Evolutionary conservation across 2,797 vertebrate species (phyloP).

Genomic region (Semotilus atromaculatus): DNA sequence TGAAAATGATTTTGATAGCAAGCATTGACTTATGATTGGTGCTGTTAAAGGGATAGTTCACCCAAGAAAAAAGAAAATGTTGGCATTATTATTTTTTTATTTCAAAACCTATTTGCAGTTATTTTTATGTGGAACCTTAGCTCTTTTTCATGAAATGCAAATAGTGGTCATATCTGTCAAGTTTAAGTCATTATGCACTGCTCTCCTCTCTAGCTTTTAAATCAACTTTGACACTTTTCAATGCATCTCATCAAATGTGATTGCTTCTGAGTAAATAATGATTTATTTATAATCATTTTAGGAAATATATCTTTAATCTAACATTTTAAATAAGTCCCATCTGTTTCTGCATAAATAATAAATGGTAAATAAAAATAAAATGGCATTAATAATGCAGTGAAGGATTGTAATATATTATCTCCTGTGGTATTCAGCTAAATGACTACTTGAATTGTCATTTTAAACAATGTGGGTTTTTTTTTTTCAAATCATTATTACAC

Average conservation of each 20-base stretch:
- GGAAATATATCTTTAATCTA: not conserved
- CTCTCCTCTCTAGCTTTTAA: no score
- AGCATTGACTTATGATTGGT: not conserved
- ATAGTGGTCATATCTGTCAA: not conserved
- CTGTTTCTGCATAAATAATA: conserved; percentile 16
- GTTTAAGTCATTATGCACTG: not conserved
- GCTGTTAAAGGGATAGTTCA: not conserved
- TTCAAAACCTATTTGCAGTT: conserved; percentile 7
- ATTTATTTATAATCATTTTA: not conserved
- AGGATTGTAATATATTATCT: not conserved
- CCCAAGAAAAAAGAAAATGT: not conserved
- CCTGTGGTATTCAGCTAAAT: no score
- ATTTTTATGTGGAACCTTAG: not conserved
- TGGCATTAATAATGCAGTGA: conserved; percentile 13
- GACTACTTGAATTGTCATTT: conserved; percentile 7
- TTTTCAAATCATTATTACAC: not conserved
- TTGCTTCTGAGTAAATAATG: conserved; percentile 9
- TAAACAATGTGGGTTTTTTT: conserved; percentile 15
- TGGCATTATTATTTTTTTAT: not conserved
- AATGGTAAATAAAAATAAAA: not conserved
- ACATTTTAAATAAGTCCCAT: not conserved
- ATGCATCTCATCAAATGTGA: not conserved
- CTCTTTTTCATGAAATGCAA: no score
- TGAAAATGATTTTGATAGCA: conserved; percentile 17
- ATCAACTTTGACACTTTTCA: not conserved